Base-by-base conservation (phyloP, 1,140 invertebrate species). In the Drosophila athabasca region DNA sequence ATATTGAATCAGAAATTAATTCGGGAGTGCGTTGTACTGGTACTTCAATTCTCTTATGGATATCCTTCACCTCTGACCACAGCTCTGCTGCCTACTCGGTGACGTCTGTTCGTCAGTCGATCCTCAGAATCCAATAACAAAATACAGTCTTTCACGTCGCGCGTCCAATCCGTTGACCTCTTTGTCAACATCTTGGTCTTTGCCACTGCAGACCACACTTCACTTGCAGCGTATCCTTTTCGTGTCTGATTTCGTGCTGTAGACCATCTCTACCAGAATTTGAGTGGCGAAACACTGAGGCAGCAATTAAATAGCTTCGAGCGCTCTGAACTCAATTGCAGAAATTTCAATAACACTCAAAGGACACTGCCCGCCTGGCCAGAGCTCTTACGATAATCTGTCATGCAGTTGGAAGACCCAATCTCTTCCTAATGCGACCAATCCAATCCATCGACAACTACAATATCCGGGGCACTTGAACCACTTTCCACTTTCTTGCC, bases 321-420 rank as follows among this genome's bases (percentile, higher is more conserved):
- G 83, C 70, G 65, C 71, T 69, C 50, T 41, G 75, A 81, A 81
- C 83, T 83, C 83, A 76, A 88, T 82, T 76, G 70, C 82, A 65
- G 82, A 62, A 71, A 88, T 88, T 87, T 88, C 82, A 87, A 88
- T 87, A 87, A 82, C 82, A 75, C 77, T 81, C 82, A 62, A 81
- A 64, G 76, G 62, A 60, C 15, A 43, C 9, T 26, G 44, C 48
- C 26, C 26, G 6, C n/a, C 19, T 26, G 44, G 43, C 39, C n/a
- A 26, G 29, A 35, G 31, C 53, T 31, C 49, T 65, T 69, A 44
- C 44, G 65, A 79, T 83, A 83, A 83, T 83, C 79, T 58, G 65
- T 71, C 80, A 67, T 55, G 58, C 73, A 41, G 52, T 57, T 41
- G 24, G 13, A 48, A 43, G 24, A 26, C 4, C 24, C 24, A 26